phyloP scores from a whole-genome alignment of 2,888 invertebrate species.

The Drosophila siamana region DNA sequence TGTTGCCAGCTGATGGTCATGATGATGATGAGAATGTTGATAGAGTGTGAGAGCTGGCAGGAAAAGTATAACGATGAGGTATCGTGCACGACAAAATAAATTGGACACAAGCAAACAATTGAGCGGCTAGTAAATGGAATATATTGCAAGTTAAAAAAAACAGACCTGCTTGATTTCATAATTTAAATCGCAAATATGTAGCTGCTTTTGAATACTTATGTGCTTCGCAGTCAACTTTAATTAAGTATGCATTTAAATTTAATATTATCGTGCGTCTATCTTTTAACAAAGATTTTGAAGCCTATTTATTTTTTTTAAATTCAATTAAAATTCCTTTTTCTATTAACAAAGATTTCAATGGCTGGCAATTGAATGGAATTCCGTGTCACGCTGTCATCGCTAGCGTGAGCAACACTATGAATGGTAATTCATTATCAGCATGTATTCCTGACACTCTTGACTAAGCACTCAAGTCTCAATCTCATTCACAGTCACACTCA shows the following conservation, averaged over 20 bases:
- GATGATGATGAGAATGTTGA: background rate
- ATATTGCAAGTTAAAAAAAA: background rate
- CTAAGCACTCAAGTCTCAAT: constrained; percentile 2
- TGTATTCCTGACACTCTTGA: constrained; percentile 20
- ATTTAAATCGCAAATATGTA: background rate
- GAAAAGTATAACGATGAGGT: constrained; percentile 9
- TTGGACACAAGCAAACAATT: background rate
- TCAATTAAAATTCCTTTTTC: background rate
- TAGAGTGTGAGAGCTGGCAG: background rate
- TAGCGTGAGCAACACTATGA: background rate
- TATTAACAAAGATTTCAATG: background rate
- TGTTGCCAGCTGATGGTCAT: background rate
- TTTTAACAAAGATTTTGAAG: too few species aligned
- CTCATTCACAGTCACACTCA: constrained; percentile 52
- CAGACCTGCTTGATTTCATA: background rate
- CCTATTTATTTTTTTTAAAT: background rate
- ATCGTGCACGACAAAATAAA: background rate
- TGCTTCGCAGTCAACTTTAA: too few species aligned
- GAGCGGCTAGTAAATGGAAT: background rate
- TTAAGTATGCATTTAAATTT: too few species aligned
- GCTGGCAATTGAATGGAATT: background rate
- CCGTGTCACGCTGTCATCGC: constrained; percentile 8
- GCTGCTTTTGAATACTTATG: background rate
- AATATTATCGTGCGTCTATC: too few species aligned
- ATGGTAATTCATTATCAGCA: constrained; percentile 49